Percentiles rank a stretch among this genome's conserved stretches.
These are phyloP conservation scores for Kuschelorhynchus macadamiae DNA, from an alignment of 2,888 invertebrate genomes.

Conservation along the genomic window DNA sequence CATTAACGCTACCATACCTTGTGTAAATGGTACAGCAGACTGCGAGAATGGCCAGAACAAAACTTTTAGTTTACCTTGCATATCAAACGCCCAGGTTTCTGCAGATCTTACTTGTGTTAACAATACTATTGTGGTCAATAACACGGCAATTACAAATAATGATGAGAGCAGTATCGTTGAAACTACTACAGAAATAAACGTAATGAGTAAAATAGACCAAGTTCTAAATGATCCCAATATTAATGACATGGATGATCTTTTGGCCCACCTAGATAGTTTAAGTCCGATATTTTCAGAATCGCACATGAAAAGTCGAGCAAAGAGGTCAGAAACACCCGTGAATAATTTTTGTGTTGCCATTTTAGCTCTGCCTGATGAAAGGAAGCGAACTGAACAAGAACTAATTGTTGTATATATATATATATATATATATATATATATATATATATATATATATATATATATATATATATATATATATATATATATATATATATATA, in stretches of 20 bases:
- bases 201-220: no score
- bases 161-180: background rate
- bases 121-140: constrained; percentile 54
- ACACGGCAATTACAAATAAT: constrained; percentile 45
- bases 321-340: constrained; percentile 34
- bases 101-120: constrained; percentile 58
- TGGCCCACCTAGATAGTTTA: no score
- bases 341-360: constrained; percentile 62
- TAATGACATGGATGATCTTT: no score
- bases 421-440: no score
- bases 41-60: constrained; percentile 55
- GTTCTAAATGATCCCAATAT: no score
- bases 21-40: constrained; percentile 61
- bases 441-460: no score
- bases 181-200: background rate
- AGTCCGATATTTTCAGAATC: no score
- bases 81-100: constrained; percentile 61
- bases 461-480: no score
- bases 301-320: constrained; percentile 47
- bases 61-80: constrained; percentile 62
- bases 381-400: constrained; percentile 58
- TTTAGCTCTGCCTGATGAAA: constrained; percentile 60
- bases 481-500: no score
- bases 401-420: no score
- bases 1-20: constrained; percentile 62